Evolutionary conservation across 2,888 invertebrate species (phyloP), one percentile per base, ranked within the genome.

Genomic region (Lasioglossum calceatum): DNA sequence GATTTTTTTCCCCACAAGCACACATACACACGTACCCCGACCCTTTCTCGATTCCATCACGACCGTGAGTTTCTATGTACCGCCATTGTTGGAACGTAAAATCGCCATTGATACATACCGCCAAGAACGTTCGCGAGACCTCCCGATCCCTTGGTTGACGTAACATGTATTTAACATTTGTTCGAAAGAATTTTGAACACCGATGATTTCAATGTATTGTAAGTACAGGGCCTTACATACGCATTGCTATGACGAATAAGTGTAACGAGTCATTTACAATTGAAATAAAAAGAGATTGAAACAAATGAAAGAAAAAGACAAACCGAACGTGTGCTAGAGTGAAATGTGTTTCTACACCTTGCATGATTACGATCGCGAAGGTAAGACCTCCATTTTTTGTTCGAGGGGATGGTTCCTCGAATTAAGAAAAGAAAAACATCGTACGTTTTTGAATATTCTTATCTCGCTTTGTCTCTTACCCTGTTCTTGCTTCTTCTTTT

Each of bases 201-300:
- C 76, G 76, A 85, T 81, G 32, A 76, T 87, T 85, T 87, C 47
- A 87, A 77, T 87, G 79, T 87, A 85, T 85, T 82, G 86, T 82
- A 79, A 77, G 85, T 82, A 54, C 73, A 73, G 72, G 72, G 44
- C 67, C 84, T 84, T 84, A 85, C 86, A 85, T 79, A 81, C 72
- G 61, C 71, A 86, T 70, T 79, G 58, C 79, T 85, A 81, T 54
- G 64, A 76, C 64, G 64, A 64, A 27, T 76, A 87, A 87, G 86
- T 87, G 86, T 87, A 85, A 85, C 71, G 73, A 87, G 82, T 75
- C 77, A 87, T 87, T 87, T 87, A 80, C 76, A 82, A 86, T 58
- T 86, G 77, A 86, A 82, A 86, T 80, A 86, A 87, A 87, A 79
- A 67, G 36, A 67, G 36, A 67, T 64, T 32, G 2, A 85, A 76